Percentiles rank a stretch among this genome's conserved stretches.
Conservation (phyloP, 2,888 invertebrate genomes). For the Danaus chrysippus region DNA sequence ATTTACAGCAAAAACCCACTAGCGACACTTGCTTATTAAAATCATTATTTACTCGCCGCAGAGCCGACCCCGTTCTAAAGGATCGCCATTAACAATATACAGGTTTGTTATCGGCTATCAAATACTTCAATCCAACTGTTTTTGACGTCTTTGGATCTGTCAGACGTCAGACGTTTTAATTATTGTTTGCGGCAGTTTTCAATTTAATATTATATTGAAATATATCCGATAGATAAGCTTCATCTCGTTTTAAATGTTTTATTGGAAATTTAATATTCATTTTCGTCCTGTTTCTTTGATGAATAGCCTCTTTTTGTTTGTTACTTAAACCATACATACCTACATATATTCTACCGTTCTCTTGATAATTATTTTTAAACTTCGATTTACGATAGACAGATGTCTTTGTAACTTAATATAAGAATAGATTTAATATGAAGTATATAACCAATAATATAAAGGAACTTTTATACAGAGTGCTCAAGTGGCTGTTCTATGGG, state of each 20-base stretch:
- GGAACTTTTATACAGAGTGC: slow-evolving; percentile 81
- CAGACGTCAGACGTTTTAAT: background rate
- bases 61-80: background rate
- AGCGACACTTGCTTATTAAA: slow-evolving; percentile 39
- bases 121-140: slow-evolving; percentile 5
- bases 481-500: slow-evolving; percentile 91
- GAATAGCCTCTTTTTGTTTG: too few species aligned
- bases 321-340: too few species aligned
- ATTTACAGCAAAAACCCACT: slow-evolving; percentile 35
- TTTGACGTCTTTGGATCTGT: slow-evolving; percentile 1
- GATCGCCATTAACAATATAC: slow-evolving; percentile 1
- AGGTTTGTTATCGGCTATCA: background rate
- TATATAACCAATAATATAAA: background rate
- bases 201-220: slow-evolving; percentile 3
- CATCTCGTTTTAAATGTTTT: too few species aligned
- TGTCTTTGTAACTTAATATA: too few species aligned
- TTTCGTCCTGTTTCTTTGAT: too few species aligned
- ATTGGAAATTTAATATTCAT: too few species aligned
- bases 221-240: too few species aligned
- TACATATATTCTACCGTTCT: too few species aligned
- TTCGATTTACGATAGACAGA: too few species aligned
- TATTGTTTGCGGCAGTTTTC: background rate
- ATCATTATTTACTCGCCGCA: slow-evolving; percentile 33
- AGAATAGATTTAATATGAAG: too few species aligned
- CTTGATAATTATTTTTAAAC: too few species aligned